A percentile compares a stretch with the other conserved stretches of the same genome.
Conservation (phyloP, 2,113 vertebrate genomes). For the cattle (Bos taurus) region ARS-UCD2.0 NC_037330.1:120441501-120442000, state of each 20-base stretch:
- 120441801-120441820: background rate
- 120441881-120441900: too few species aligned
- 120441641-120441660: background rate
- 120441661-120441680: fast-evolving
- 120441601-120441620: fast-evolving
- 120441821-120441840: too few species aligned
- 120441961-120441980: too few species aligned
- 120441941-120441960: too few species aligned
- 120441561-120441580: fast-evolving
- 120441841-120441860: too few species aligned
- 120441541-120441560: fast-evolving
- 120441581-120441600: fast-evolving
- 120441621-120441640: background rate
- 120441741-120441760: background rate
- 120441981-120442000: too few species aligned
- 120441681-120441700: background rate
- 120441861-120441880: too few species aligned
- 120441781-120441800: background rate
- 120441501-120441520: background rate
- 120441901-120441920: too few species aligned
- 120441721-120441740: fast-evolving
- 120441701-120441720: background rate
- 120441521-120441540: background rate
- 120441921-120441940: too few species aligned
- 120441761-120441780: background rate